A percentile compares a stretch with the other conserved stretches of the same genome.
These are phyloP conservation scores for Pseudomyrmex pallidus DNA, from an alignment of 1,140 invertebrate species.

Conservation along the genomic window DNA sequence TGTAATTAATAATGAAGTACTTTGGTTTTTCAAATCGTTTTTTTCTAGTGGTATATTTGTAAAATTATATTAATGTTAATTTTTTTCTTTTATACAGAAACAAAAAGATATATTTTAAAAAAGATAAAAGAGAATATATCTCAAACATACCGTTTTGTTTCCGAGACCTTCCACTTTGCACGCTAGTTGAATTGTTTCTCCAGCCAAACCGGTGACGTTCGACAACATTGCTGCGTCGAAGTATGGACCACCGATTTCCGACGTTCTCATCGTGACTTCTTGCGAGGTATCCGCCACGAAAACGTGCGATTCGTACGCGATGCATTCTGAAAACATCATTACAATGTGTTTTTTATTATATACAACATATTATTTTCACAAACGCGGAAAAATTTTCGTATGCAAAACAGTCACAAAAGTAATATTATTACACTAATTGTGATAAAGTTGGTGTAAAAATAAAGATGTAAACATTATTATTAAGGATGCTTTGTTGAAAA, in stretches of 20 bases:
- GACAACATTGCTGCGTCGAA: slow-evolving; percentile 85
- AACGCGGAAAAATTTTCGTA: not conserved
- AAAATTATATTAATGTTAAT: too few species aligned
- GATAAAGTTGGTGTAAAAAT: not conserved
- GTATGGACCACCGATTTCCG: slow-evolving; percentile 85
- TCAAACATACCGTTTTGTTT: slow-evolving; percentile 86
- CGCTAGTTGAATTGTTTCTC: slow-evolving; percentile 87
- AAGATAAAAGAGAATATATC: not conserved
- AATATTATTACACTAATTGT: not conserved
- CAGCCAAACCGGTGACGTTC: slow-evolving; percentile 87
- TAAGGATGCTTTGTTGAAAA: not conserved
- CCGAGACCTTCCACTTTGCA: slow-evolving; percentile 88
- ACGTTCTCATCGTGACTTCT: slow-evolving; percentile 87
- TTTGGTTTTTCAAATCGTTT: not conserved
- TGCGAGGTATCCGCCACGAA: slow-evolving; percentile 26
- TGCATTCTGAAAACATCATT: slow-evolving; percentile 59
- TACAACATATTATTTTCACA: not conserved
- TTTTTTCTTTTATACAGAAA: too few species aligned
- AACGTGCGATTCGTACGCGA: slow-evolving; percentile 28
- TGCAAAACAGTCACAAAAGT: not conserved
- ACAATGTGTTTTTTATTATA: not conserved
- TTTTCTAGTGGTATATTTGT: not conserved
- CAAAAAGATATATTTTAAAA: too few species aligned
- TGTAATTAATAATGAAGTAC: not conserved
- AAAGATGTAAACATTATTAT: not conserved